A percentile compares a stretch with the other conserved stretches of the same genome.
These are phyloP conservation scores for Spheniscus humboldti DNA, from an alignment of 2,797 vertebrate genomes.

Conservation along the genomic window DNA sequence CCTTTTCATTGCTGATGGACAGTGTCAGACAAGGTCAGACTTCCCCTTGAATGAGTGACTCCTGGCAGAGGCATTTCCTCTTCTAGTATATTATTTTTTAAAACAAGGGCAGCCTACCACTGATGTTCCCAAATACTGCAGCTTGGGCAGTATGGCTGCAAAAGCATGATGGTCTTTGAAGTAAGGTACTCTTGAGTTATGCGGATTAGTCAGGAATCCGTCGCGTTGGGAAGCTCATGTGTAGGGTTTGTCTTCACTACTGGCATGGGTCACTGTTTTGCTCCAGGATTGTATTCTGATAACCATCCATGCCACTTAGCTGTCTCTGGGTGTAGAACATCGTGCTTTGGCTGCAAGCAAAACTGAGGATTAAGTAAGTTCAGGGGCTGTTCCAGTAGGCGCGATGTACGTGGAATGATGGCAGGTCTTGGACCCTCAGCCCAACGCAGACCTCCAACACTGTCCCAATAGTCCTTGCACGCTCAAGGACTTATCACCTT, in stretches of 20 bases:
- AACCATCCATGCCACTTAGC: not conserved
- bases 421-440: not conserved
- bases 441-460: too few relatives aligned
- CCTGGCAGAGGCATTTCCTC: not conserved
- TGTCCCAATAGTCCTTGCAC: not conserved
- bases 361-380: not conserved
- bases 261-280: not conserved
- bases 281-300: not conserved
- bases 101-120: not conserved
- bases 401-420: rapidly evolving
- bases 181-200: rapidly evolving
- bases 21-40: not conserved
- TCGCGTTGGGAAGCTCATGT: not conserved
- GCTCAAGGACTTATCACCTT: not conserved
- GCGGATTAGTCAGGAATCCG: rapidly evolving
- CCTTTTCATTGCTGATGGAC: not conserved
- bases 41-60: not conserved
- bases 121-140: not conserved
- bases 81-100: not conserved
- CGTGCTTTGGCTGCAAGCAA: not conserved
- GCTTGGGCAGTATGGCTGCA: not conserved
- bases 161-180: not conserved
- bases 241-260: not conserved
- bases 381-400: not conserved
- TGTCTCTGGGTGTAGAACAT: not conserved